Base-by-base conservation (phyloP, 2,113 vertebrate genomes). In the Triplophysa siluroides region DNA sequence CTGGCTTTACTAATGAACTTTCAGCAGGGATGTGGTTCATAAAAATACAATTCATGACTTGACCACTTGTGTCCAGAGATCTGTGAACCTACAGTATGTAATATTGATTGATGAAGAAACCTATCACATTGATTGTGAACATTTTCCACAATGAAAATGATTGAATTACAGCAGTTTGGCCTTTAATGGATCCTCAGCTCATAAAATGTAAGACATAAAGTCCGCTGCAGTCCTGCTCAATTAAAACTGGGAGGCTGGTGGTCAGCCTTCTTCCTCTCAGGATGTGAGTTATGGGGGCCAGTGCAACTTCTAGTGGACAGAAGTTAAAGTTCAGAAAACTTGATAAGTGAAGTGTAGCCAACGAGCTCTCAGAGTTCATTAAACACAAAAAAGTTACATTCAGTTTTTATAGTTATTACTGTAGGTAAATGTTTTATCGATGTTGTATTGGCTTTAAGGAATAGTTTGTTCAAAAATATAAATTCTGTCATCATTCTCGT, bases 141-240 rank as follows among this genome's bases (percentile, higher is more conserved):
- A 90, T 91, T 92, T 89, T 80, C 86, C 86, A 82, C 88, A 91
- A 90, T 90, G 90, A 90, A 92, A 88, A 87, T 88, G 88, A 91
- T 88, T 88, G 85, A 89, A 90, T 90, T 86, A 89, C 84, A 79
- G 82, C 29, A 76, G 86, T 83, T 61, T 67, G 64, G 84, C 83
- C 71, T 85, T 90, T 91, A 88, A 88, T 83, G 84, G 85, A 88
- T 66, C 78, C 58, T 4, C 23, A 64, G 83, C 80, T 88, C 92
- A 19, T 92, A 89, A 83, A 92, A 90, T 80, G 76, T 54, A 6
- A 50, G 83, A 90, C 86, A 85, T 90, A 86, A 84, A 85, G 88
- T 84, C 87, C 82, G 82, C 84, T 86, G 80, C 82, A 86, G 89
- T 85, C 87, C 87, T 88, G 88, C 86, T 90, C 88, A 87, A 92